A percentile compares a stretch with the other conserved stretches of the same genome.
Conservation (phyloP, 2,113 vertebrate genomes). For the Embiotoca jacksoni region DNA sequence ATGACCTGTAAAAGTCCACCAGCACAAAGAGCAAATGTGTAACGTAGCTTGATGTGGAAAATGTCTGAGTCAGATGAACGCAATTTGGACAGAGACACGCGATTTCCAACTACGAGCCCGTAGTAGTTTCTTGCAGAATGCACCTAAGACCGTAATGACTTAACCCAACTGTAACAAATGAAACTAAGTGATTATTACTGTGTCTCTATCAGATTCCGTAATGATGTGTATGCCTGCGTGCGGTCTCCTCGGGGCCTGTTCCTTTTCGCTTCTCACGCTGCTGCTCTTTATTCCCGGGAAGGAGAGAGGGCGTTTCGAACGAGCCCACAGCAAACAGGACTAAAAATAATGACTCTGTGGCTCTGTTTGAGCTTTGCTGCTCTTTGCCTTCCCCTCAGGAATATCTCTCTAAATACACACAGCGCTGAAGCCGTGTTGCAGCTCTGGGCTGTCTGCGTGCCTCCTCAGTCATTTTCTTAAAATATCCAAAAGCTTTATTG, state of each 20-base stretch:
- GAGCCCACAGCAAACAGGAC: constrained; percentile 82
- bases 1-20: constrained; percentile 66
- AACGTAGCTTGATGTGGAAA: constrained; percentile 59
- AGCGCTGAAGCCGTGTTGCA: constrained; percentile 38
- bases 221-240: constrained; percentile 59
- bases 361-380: constrained; percentile 82
- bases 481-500: constrained; percentile 79
- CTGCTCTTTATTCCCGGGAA: constrained; percentile 67
- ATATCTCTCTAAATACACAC: constrained; percentile 79
- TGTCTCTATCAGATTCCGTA: constrained; percentile 69
- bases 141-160: constrained; percentile 28
- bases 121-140: constrained; percentile 9
- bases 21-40: constrained; percentile 35
- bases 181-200: constrained; percentile 70
- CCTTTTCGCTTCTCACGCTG: constrained; percentile 64
- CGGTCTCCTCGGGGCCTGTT: constrained; percentile 52
- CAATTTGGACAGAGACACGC: neutral
- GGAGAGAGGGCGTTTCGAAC: constrained; percentile 73
- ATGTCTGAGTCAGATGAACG: constrained; percentile 16
- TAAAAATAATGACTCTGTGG: constrained; percentile 85
- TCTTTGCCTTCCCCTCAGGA: constrained; percentile 78
- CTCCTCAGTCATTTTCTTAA: constrained; percentile 75
- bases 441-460: constrained; percentile 68
- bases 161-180: constrained; percentile 48
- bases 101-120: constrained; percentile 8